These are phyloP conservation scores for Asobara japonica DNA, from an alignment of 1,140 invertebrate species.

Conservation along the genomic window DNA sequence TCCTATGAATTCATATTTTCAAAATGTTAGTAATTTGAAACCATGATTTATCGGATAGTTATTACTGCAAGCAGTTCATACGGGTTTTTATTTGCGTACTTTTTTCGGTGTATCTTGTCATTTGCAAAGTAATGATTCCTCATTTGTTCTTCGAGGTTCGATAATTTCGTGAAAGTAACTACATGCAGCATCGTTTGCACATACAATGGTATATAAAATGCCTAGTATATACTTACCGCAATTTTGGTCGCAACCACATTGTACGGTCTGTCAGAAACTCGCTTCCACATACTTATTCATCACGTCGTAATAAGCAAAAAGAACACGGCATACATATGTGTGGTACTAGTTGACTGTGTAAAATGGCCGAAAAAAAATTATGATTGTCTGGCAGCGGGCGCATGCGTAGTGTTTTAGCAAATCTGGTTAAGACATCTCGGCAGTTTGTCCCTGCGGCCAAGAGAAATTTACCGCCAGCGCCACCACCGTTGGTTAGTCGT, in stretches of 20 bases:
- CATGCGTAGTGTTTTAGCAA: slow-evolving; percentile 47
- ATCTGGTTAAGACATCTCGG: slow-evolving; percentile 57
- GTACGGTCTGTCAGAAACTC: slow-evolving; percentile 4
- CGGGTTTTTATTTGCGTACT: no score
- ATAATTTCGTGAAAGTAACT: no score
- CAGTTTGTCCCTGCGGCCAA: not conserved
- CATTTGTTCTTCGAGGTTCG: no score
- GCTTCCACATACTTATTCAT: not conserved
- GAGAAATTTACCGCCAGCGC: slow-evolving; percentile 24
- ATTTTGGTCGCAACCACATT: slow-evolving; percentile 34
- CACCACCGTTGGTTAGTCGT: slow-evolving; percentile 16
- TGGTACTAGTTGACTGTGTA: slow-evolving; percentile 16
- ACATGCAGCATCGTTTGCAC: no score
- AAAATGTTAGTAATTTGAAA: no score
- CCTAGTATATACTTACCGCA: slow-evolving; percentile 33
- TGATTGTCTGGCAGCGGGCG: slow-evolving; percentile 28
- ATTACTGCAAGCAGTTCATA: no score
- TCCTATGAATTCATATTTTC: no score
- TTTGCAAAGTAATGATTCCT: no score
- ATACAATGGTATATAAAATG: not conserved
- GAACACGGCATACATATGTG: not conserved
- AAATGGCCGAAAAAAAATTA: not conserved
- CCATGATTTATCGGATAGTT: no score
- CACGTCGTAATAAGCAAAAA: not conserved
- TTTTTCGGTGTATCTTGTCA: no score